A percentile compares a stretch with the other conserved stretches of the same genome.
These are phyloP conservation scores for Sturmia bella DNA, from an alignment of 2,888 invertebrate genomes.

Conservation along the genomic window DNA sequence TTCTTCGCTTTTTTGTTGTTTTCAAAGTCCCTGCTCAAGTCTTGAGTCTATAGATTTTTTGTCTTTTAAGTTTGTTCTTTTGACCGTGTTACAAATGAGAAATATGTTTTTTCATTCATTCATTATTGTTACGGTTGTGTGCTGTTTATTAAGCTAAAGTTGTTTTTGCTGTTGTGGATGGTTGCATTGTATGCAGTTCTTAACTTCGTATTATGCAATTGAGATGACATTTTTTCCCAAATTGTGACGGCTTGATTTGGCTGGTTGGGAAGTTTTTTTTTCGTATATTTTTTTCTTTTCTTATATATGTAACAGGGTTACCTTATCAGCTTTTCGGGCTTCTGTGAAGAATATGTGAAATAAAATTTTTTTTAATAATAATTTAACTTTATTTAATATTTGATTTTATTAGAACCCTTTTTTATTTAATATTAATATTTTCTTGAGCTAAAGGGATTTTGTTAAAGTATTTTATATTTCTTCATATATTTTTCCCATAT, in stretches of 20 bases:
- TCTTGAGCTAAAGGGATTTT: no score
- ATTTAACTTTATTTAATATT: no score
- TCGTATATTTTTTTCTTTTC: background rate
- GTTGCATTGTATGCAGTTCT: conserved; percentile 45
- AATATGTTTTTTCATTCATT: background rate
- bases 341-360: background rate
- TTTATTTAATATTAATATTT: no score
- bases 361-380: no score
- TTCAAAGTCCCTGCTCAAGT: background rate
- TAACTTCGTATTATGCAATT: conserved; percentile 67
- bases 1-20: background rate
- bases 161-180: conserved; percentile 6
- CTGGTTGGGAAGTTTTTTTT: conserved; percentile 4
- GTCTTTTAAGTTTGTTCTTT: conserved; percentile 34
- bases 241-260: conserved; percentile 49
- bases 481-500: no score
- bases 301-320: conserved; percentile 12
- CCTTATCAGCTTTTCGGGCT: background rate
- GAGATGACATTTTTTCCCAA: conserved; percentile 66
- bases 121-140: conserved; percentile 30
- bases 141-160: conserved; percentile 32
- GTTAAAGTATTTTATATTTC: no score
- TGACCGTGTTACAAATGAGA: conserved; percentile 56
- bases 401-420: no score
- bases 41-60: conserved; percentile 7